Evolutionary conservation across 2,888 invertebrate genomes (phyloP), one percentile per base, ranked within the genome.

Genomic region (Dryococelus australis): DNA sequence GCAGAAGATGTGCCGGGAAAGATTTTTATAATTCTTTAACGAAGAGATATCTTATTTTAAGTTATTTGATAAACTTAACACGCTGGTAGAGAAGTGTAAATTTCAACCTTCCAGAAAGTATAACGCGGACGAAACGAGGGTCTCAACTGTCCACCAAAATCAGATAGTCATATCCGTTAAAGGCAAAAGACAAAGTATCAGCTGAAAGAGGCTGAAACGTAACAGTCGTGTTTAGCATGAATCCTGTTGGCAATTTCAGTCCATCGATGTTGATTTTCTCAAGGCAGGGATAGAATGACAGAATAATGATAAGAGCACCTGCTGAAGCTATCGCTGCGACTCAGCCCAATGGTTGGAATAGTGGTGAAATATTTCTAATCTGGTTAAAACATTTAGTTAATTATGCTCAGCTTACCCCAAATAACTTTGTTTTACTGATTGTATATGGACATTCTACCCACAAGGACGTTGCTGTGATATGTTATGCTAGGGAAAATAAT

Each of bases 381-480:
- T 35, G 35, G 35, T 35, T 35, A 35, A 35, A 35, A 35, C 13
- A 6, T 5, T 85, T 85, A 8, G 13, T 51, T 26, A 28, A 85
- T 9, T 47, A 65, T 28, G 78, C 26, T 28, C n/a, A 85, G 12
- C 12, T 16, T 26, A 51, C 86, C 5, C n/a, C 12, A 51, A 0
- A 85, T 2, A 24, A 85, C 65, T 4, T 81, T 13, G 10, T 87
- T 24, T 27, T 87, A 0, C 28, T 84, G 26, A 43, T 84, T 27
- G 9, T 84, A 26, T 83, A 87, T 84, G 84, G 65, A 20, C 84
- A 84, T 43, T 16, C 43, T 12, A 84, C 84, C 43, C 84, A 53
- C 35, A 84, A 84, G 4, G n/a, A 80, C 13, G 2, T 35, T 35
- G 35, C 35, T 35, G 35, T 35, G 4, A 35, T 35, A 35, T 35